Conservation (phyloP, 2,113 vertebrate species). For the Eubucco bourcierii region DNA sequence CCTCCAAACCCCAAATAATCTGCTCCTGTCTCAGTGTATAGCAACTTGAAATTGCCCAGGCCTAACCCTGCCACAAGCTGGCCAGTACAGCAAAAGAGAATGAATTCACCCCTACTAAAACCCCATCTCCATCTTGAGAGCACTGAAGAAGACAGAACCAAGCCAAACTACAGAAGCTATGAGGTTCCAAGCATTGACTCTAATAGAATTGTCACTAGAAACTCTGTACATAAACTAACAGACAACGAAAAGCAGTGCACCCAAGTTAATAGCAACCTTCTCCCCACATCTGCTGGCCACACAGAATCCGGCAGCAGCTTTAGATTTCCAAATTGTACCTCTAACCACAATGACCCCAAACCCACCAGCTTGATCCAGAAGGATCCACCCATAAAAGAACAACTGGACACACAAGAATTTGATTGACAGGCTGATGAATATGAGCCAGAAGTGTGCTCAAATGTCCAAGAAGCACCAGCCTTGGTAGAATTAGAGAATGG, state of each 20-base stretch:
- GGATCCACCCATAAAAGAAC: no score
- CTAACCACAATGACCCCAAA: background rate
- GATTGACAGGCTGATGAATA: no score
- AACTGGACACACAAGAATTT: no score
- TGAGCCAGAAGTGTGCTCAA: no score
- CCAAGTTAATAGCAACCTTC: background rate
- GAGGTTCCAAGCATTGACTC: background rate
- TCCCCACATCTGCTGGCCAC: background rate
- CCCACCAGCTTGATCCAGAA: background rate
- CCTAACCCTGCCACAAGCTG: background rate
- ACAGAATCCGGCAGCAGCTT: background rate
- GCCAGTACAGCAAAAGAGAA: background rate
- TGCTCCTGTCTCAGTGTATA: background rate
- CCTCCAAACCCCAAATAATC: background rate
- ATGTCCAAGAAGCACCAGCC: no score
- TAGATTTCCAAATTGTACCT: background rate
- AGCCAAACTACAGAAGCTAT: background rate
- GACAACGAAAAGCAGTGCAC: background rate
- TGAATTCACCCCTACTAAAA: background rate
- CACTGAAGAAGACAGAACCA: background rate
- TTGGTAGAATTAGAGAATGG: no score
- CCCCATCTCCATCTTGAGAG: background rate
- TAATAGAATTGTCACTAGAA: background rate
- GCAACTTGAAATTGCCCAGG: background rate
- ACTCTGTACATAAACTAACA: background rate